Conservation (phyloP, 2,888 invertebrate genomes). For the Phaonia tiefii region DNA sequence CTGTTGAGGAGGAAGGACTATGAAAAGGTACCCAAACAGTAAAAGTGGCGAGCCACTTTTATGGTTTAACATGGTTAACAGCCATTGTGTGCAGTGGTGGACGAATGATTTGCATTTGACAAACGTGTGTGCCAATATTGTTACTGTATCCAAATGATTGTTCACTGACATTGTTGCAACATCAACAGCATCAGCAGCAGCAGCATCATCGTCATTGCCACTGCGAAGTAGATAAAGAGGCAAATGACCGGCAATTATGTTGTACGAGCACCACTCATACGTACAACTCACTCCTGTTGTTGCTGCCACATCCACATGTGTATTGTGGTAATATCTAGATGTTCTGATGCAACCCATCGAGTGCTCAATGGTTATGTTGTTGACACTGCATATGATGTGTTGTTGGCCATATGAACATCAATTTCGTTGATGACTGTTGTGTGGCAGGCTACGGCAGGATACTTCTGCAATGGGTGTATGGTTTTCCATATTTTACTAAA, state of each 20-base stretch:
- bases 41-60: slow-evolving; percentile 64
- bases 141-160: slow-evolving; percentile 55
- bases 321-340: background rate
- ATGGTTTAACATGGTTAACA: slow-evolving; percentile 60
- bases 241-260: slow-evolving; percentile 68
- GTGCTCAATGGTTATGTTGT: slow-evolving; percentile 57
- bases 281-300: background rate
- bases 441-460: slow-evolving; percentile 50
- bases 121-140: slow-evolving; percentile 67
- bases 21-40: slow-evolving; percentile 43
- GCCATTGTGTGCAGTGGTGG: background rate
- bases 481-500: slow-evolving; percentile 20
- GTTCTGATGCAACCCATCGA: slow-evolving; percentile 45
- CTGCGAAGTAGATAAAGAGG: slow-evolving; percentile 55
- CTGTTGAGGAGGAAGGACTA: slow-evolving; percentile 17
- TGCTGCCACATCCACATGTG: background rate
- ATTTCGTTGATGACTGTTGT: slow-evolving; percentile 64
- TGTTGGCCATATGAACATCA: slow-evolving; percentile 64
- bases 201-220: background rate
- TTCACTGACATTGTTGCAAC: slow-evolving; percentile 60
- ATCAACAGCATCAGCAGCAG: background rate
- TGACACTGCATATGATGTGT: slow-evolving; percentile 67
- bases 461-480: slow-evolving; percentile 15
- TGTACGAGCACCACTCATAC: slow-evolving; percentile 1
- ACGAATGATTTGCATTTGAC: slow-evolving; percentile 70